phyloP scores from a whole-genome alignment of 2,888 invertebrate species.

The Villa cingulata region DNA sequence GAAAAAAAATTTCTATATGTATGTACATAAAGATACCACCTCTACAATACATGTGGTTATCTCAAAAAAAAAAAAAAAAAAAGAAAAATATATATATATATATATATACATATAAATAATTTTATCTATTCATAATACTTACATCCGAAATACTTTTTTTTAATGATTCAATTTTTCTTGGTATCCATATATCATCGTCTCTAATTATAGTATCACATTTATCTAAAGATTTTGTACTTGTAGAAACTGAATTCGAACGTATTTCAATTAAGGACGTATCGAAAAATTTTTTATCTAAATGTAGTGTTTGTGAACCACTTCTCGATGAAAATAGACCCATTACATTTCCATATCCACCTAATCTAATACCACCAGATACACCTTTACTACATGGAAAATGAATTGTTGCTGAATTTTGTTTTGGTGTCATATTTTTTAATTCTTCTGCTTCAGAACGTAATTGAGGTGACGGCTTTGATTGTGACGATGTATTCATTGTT shows the following conservation, averaged over 20 bases:
- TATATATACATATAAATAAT: no score
- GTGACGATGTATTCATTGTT: neutral
- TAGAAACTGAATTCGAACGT: conserved; percentile 39
- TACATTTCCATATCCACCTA: conserved; percentile 42
- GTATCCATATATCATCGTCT: conserved; percentile 17
- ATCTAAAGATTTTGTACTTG: conserved; percentile 27
- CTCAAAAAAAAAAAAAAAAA: no score
- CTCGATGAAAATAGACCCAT: conserved; percentile 42
- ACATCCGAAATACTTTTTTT: conserved; percentile 1
- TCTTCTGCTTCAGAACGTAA: conserved; percentile 27
- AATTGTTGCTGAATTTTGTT: conserved; percentile 47
- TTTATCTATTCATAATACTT: no score
- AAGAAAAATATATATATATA: neutral
- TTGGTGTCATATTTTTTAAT: conserved; percentile 23
- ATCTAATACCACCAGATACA: conserved; percentile 35
- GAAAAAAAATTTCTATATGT: no score
- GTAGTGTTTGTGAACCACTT: conserved; percentile 36
- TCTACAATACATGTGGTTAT: no score
- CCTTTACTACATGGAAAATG: conserved; percentile 50
- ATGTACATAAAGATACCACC: no score
- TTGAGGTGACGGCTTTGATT: conserved; percentile 16
- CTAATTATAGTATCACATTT: conserved; percentile 11
- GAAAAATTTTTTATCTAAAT: conserved; percentile 67
- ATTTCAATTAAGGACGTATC: conserved; percentile 71
- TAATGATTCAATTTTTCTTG: conserved; percentile 8